Evolutionary conservation across 2,888 invertebrate genomes (phyloP).

Genomic region (Ypsolopha scabrella): DNA sequence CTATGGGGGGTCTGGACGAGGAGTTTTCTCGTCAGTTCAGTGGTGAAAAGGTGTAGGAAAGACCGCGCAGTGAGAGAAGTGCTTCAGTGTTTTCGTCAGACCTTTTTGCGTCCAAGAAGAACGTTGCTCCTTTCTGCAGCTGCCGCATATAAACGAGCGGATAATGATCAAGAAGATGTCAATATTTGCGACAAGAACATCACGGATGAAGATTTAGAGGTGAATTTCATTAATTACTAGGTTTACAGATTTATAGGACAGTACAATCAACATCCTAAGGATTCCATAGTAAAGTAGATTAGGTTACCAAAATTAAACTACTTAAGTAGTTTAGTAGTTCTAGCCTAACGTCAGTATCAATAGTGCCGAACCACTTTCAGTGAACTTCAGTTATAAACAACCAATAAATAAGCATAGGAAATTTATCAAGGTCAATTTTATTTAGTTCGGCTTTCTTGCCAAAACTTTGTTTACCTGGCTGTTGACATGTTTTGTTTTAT

Average conservation of each 20-base stretch:
- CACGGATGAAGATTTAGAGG: conserved; percentile 50
- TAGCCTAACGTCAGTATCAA: no score
- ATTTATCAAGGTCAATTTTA: no score
- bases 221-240: conserved; percentile 13
- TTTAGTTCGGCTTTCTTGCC: no score
- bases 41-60: conserved; percentile 40
- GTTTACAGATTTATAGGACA: background rate
- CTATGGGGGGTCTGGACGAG: conserved; percentile 48
- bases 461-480: no score
- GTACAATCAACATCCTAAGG: no score
- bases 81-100: conserved; percentile 42
- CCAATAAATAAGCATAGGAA: no score
- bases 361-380: no score
- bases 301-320: no score
- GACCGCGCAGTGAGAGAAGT: conserved; percentile 48
- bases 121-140: conserved; percentile 48
- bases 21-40: conserved; percentile 33
- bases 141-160: conserved; percentile 41
- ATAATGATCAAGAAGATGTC: conserved; percentile 19
- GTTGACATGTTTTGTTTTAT: no score
- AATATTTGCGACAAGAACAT: conserved; percentile 34
- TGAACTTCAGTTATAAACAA: no score
- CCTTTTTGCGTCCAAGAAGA: conserved; percentile 37
- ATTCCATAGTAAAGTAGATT: no score
- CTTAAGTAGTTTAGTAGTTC: no score